phyloP scores from a whole-genome alignment of 23 tunicate genomes.

The Trididemnum clinides region DNA sequence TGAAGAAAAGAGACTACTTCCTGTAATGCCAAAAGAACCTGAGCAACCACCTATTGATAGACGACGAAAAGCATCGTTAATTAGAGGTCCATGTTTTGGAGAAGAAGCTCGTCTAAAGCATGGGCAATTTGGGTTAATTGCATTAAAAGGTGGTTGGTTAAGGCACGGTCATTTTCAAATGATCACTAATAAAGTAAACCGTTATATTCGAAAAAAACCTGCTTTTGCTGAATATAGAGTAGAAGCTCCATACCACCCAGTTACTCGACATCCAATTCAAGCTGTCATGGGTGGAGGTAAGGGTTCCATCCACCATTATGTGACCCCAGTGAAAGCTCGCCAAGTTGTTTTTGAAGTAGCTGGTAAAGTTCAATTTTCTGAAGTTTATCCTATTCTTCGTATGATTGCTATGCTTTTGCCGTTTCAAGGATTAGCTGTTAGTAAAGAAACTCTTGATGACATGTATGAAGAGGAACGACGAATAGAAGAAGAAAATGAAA shows the following conservation, averaged over 20 bases:
- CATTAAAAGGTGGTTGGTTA: conserved; percentile 79
- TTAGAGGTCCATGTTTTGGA: conserved; percentile 70
- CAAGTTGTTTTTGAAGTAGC: conserved; percentile 86
- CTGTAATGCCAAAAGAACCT: conserved; percentile 58
- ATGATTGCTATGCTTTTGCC: conserved; percentile 58
- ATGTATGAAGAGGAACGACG: conserved; percentile 94
- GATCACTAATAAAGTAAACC: conserved; percentile 43
- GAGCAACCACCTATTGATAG: conserved; percentile 43
- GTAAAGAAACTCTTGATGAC: conserved; percentile 53
- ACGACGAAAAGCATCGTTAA: conserved; percentile 36
- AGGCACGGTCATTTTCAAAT: conserved; percentile 54
- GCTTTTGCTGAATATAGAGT: conserved; percentile 74
- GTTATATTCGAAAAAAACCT: conserved; percentile 45
- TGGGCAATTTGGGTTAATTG: conserved; percentile 74
- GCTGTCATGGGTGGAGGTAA: conserved; percentile 99
- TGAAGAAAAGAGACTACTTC: background rate
- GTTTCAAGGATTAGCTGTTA: conserved; percentile 64
- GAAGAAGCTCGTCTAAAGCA: conserved; percentile 64
- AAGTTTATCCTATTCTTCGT: conserved; percentile 52
- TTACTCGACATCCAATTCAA: conserved; percentile 82
- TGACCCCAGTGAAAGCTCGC: conserved; percentile 83
- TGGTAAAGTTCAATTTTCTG: conserved; percentile 64
- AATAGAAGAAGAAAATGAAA: conserved; percentile 94
- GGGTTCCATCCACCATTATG: conserved; percentile 87
- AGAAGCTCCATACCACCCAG: conserved; percentile 71